Base-by-base conservation (phyloP, 2,888 invertebrate genomes). In the Tipula helvola region DNA sequence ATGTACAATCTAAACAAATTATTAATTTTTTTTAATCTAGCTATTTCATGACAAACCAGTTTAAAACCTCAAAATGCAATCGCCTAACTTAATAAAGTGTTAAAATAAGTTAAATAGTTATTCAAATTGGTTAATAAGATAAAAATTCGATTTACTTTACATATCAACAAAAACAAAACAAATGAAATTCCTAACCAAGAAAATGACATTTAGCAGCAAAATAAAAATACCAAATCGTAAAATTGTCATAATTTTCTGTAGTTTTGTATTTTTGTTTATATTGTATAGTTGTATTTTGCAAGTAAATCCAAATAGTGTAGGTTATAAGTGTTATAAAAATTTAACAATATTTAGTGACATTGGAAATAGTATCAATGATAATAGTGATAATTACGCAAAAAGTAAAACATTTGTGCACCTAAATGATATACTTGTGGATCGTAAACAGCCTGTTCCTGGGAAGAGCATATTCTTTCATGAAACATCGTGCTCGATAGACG, bases 401-500 rank as follows among this genome's bases (percentile, higher is more conserved):
- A 36, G 16, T 83, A 83, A 83, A n/a, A 36, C 39, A 42, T 85
- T 85, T 42, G 28, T 18, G 3, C 44, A 85, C 13, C 42, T 85
- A 2, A 18, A 16, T 18, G 42, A 85, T 42, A 42, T 42, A 18
- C 12, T 85, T 10, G 5, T 85, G 85, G 12, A 42, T 10, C 84
- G 13, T 36, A 86, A 52, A 57, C 89, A 89, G 52, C 91, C 91
- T 3, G 88, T 86, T 5, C 88, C 89, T 3, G 90, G 90, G 10
- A 89, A 88, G 52, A 90, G 89, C 85, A 91, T 91, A 87, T 91
- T 91, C 87, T 92, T 92, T 87, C 91, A 91, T 85, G 92, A 92
- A 88, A 91, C 92, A 5, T 90, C 90, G 28, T 91, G 91, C 52
- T 85, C 87, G 3, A 3, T n/a, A 2, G 44, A 86, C 36, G 87